Percentiles rank a stretch among this genome's conserved stretches.
phyloP scores from a whole-genome alignment of 2,113 vertebrate species.

The Vicugna pacos region DNA sequence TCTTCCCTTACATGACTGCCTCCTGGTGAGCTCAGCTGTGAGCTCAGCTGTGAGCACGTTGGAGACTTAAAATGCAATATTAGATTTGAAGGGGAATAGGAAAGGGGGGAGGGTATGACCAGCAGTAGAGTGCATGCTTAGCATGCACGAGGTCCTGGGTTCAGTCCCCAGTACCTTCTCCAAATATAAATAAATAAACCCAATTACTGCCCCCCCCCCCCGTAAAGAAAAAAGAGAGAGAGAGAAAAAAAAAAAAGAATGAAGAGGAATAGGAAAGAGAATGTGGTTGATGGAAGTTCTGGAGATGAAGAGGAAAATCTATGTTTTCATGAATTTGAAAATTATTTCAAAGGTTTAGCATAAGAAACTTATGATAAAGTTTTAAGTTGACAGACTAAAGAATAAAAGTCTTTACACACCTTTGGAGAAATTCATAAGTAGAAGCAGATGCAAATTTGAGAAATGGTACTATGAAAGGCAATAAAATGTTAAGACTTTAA shows the following conservation, averaged over 20 bases:
- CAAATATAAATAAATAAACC: too few species aligned
- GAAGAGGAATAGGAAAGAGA: background rate
- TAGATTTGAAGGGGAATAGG: background rate
- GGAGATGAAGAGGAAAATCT: conserved; percentile 2
- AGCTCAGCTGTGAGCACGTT: background rate
- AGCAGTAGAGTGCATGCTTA: too few species aligned
- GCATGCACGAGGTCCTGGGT: too few species aligned
- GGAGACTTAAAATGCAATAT: background rate
- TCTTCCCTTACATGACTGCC: background rate
- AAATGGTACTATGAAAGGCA: background rate
- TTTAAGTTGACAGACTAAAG: background rate
- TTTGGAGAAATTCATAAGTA: conserved; percentile 41
- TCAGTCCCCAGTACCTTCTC: too few species aligned
- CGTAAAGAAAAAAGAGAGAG: too few species aligned
- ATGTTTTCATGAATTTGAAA: conserved; percentile 47
- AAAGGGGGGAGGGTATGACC: background rate
- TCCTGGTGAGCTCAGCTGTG: background rate
- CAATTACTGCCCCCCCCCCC: too few species aligned
- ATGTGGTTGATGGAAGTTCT: background rate
- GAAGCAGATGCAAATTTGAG: background rate
- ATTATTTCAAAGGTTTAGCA: background rate
- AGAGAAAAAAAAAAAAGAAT: background rate
- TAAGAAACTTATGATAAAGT: background rate
- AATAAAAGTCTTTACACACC: background rate
- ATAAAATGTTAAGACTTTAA: background rate